These are phyloP conservation scores for Acipenser ruthenus DNA, from an alignment of 2,797 vertebrate genomes.

Conservation along the genomic window DNA sequence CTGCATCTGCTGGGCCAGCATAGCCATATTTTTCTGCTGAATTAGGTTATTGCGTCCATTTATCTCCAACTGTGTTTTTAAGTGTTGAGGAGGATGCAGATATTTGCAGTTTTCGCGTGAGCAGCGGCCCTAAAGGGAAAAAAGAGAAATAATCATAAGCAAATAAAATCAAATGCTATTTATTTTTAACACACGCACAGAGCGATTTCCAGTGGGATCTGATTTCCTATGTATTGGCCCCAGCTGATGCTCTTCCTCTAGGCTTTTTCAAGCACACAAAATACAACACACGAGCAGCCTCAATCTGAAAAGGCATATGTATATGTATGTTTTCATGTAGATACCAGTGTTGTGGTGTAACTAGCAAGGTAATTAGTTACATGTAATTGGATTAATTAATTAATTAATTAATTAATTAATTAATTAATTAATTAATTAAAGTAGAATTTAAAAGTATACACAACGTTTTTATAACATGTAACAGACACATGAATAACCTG, in stretches of 20 bases:
- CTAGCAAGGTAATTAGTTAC: no score
- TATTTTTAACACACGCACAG: background rate
- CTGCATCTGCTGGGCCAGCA: slow-evolving; percentile 98
- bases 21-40: slow-evolving; percentile 98
- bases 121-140: slow-evolving; percentile 79
- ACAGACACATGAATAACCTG: no score
- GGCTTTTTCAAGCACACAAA: background rate
- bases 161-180: background rate
- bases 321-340: no score
- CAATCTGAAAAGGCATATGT: no score
- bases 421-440: no score
- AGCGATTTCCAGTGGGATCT: background rate
- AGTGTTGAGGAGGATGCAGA: slow-evolving; percentile 89
- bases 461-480: no score
- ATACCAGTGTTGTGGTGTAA: no score
- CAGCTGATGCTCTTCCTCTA: background rate
- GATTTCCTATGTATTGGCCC: background rate
- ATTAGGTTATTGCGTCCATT: slow-evolving; percentile 98
- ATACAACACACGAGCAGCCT: background rate
- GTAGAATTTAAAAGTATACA: no score
- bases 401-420: no score
- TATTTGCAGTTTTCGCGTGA: slow-evolving; percentile 98
- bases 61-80: slow-evolving; percentile 97
- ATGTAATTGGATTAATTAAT: no score
- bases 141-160: slow-evolving; percentile 5